Evolutionary conservation across 2,797 vertebrate genomes (phyloP).

Genomic region (Chaenodraco wilsoni): DNA sequence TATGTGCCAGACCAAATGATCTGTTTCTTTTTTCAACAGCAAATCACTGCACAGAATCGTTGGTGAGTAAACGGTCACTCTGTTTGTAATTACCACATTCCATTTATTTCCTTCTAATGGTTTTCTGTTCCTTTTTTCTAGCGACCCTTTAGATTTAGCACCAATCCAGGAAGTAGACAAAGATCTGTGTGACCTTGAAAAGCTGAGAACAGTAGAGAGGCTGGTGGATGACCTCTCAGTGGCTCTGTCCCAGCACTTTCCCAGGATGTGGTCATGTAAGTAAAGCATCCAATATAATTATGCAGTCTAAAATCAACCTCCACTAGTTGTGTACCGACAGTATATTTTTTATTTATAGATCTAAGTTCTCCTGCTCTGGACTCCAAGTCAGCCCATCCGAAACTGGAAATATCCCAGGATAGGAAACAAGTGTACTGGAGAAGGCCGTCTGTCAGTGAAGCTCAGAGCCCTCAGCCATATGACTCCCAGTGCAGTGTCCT

Average conservation of each 20-base stretch:
- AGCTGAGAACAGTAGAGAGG: conserved; percentile 76
- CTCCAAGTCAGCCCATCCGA: conserved; percentile 76
- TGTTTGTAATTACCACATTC: not conserved
- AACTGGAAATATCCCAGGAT: conserved; percentile 78
- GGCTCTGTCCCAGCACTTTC: conserved; percentile 78
- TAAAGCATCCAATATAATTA: conserved; percentile 29
- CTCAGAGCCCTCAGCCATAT: conserved; percentile 39
- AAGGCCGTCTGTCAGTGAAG: conserved; percentile 49
- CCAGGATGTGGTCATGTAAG: conserved; percentile 81
- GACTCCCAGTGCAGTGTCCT: conserved; percentile 80
- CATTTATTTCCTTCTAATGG: conserved; percentile 1
- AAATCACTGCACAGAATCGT: conserved; percentile 72
- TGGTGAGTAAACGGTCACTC: conserved; percentile 69
- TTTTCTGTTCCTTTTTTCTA: conserved; percentile 47
- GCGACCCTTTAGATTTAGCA: conserved; percentile 68
- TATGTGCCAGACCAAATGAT: not conserved
- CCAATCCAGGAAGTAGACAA: conserved; percentile 65
- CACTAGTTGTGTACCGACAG: conserved; percentile 13
- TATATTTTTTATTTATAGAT: conserved; percentile 68
- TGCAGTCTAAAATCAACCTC: conserved; percentile 18
- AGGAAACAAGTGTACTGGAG: conserved; percentile 79
- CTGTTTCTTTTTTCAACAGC: conserved; percentile 64
- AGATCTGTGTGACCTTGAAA: conserved; percentile 70
- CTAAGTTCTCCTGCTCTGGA: conserved; percentile 76
- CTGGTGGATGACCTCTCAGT: conserved; percentile 78